Evolutionary conservation across 2,797 vertebrate genomes (phyloP).

Genomic region (Syngnathus acus): DNA sequence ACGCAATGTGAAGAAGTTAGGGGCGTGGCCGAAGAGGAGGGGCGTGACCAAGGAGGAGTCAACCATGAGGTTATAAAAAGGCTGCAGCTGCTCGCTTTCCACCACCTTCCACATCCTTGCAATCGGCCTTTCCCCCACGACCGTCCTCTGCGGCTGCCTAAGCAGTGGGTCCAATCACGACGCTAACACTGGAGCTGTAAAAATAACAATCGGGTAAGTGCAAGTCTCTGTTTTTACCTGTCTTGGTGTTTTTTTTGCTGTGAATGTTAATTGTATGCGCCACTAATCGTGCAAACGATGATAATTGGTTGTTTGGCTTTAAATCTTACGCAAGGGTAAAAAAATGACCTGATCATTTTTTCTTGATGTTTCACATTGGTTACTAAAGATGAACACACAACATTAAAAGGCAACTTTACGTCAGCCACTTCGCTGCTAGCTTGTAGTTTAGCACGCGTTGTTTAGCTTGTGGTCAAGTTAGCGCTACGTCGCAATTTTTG

Average conservation of each 20-base stretch:
- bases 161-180: conserved; percentile 70
- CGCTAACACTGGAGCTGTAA: conserved; percentile 76
- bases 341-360: background rate
- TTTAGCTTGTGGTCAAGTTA: background rate
- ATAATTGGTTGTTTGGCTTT: background rate
- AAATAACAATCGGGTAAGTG: conserved; percentile 68
- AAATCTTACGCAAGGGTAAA: background rate
- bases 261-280: background rate
- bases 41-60: conserved; percentile 37
- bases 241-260: background rate
- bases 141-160: conserved; percentile 61
- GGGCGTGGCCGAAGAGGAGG: conserved; percentile 34
- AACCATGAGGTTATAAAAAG: conserved; percentile 61
- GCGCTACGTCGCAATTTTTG: background rate
- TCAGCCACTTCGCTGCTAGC: background rate
- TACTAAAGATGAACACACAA: background rate
- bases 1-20: conserved; percentile 15
- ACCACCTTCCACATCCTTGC: conserved; percentile 57
- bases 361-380: background rate
- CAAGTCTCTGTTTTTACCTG: background rate
- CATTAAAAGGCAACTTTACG: background rate
- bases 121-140: conserved; percentile 35
- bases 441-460: background rate
- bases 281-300: background rate
- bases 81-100: background rate